These are phyloP conservation scores for Euleptes europaea DNA, from an alignment of 2,113 vertebrate genomes.

Conservation along the genomic window DNA sequence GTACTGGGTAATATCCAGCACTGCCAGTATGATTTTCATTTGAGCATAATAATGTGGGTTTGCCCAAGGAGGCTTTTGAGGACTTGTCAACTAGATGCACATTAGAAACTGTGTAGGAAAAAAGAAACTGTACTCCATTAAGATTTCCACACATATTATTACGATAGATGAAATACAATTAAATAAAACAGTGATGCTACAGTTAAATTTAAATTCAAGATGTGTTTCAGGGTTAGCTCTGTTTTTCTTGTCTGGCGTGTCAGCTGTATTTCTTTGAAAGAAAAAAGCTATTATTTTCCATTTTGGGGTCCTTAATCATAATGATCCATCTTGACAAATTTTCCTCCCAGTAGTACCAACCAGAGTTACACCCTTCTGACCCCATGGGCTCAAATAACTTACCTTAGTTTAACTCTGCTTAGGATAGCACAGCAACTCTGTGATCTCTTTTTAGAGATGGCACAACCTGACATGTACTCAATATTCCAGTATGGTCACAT, in stretches of 20 bases:
- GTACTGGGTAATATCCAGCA: conserved; percentile 42
- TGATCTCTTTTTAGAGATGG: background rate
- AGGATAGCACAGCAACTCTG: background rate
- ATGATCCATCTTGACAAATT: background rate
- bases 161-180: conserved; percentile 15
- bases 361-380: no score
- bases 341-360: background rate
- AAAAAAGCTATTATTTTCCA: background rate
- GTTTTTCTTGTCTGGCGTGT: background rate
- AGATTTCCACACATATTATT: conserved; percentile 48
- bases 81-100: conserved; percentile 14
- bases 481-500: background rate
- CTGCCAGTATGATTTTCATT: conserved; percentile 53
- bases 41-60: conserved; percentile 18
- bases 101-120: conserved; percentile 23
- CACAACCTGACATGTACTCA: background rate
- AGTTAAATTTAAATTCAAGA: background rate
- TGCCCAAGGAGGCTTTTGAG: conserved; percentile 40
- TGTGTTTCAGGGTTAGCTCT: background rate
- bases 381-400: no score
- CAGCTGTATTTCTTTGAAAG: background rate
- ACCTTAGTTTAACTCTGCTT: no score
- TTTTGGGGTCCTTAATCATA: background rate
- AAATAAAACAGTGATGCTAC: background rate
- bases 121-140: conserved; percentile 40